A percentile compares a stretch with the other conserved stretches of the same genome.
phyloP scores from a whole-genome alignment of 1,140 invertebrate genomes.

The Radopholus similis region DNA sequence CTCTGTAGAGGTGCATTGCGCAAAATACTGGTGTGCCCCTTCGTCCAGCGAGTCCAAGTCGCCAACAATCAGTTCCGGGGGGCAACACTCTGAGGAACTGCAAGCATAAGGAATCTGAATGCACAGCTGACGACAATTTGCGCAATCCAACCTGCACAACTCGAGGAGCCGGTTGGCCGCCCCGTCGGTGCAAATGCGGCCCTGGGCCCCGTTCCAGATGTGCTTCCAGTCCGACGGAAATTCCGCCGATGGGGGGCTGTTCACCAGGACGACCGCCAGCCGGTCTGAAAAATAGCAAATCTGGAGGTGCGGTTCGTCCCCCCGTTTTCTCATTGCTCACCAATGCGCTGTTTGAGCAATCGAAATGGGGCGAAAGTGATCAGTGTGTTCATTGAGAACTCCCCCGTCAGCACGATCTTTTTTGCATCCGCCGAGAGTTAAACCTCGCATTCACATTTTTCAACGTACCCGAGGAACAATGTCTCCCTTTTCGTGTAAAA shows the following conservation, averaged over 20 bases:
- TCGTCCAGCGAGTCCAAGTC: conserved; percentile 26
- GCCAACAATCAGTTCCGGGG: conserved; percentile 20
- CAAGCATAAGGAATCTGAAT: background rate
- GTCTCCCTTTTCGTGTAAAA: too few relatives aligned
- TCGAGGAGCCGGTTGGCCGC: conserved; percentile 19
- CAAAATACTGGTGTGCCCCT: conserved; percentile 11
- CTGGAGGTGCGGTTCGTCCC: background rate
- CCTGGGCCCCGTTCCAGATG: conserved; percentile 21
- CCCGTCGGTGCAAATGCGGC: conserved; percentile 24
- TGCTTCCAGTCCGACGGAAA: conserved; percentile 15
- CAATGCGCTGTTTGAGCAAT: background rate
- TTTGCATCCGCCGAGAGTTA: too few relatives aligned
- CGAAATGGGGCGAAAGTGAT: background rate
- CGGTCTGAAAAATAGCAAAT: conserved; percentile 14
- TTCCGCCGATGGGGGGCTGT: background rate
- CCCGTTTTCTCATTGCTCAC: background rate
- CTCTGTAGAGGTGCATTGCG: background rate
- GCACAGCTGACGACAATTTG: background rate
- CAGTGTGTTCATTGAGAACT: too few relatives aligned
- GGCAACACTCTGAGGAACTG: background rate
- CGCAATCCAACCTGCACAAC: conserved; percentile 21
- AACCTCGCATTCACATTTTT: too few relatives aligned
- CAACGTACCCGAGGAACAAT: too few relatives aligned
- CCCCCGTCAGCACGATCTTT: too few relatives aligned
- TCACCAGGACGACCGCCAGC: conserved; percentile 11